These are phyloP conservation scores for Meteorus colon DNA, from an alignment of 2,888 invertebrate genomes.

Conservation along the genomic window DNA sequence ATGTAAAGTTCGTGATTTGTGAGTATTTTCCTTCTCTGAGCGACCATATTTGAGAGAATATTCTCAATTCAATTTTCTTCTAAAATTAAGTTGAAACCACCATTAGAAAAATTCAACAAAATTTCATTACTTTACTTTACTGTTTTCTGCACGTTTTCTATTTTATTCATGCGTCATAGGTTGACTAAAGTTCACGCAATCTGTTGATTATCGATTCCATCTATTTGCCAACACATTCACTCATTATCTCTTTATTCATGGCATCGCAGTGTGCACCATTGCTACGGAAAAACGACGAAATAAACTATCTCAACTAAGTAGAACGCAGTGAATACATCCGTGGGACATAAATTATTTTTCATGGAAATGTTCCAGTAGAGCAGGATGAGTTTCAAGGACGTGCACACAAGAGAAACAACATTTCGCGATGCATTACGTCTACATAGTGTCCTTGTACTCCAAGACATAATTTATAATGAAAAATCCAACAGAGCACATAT, in stretches of 20 bases:
- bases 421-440: background rate
- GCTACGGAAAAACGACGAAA: background rate
- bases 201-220: too few relatives aligned
- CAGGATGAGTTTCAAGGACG: background rate
- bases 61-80: too few relatives aligned
- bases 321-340: background rate
- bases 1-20: too few relatives aligned
- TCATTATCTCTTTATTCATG: background rate
- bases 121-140: too few relatives aligned
- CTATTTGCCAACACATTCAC: too few relatives aligned
- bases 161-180: too few relatives aligned
- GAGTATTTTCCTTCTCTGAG: too few relatives aligned
- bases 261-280: background rate
- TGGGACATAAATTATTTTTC: background rate
- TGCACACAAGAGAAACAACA: background rate
- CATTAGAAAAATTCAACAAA: too few relatives aligned
- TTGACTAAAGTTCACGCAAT: too few relatives aligned
- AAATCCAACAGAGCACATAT: background rate
- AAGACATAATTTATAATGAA: background rate
- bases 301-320: background rate
- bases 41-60: too few relatives aligned
- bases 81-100: too few relatives aligned
- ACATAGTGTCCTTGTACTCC: background rate
- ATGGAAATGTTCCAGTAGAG: slow-evolving; percentile 9
- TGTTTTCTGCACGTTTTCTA: too few relatives aligned